Evolutionary conservation across 2,888 invertebrate species (phyloP).

Genomic region (Plebejus argus): DNA sequence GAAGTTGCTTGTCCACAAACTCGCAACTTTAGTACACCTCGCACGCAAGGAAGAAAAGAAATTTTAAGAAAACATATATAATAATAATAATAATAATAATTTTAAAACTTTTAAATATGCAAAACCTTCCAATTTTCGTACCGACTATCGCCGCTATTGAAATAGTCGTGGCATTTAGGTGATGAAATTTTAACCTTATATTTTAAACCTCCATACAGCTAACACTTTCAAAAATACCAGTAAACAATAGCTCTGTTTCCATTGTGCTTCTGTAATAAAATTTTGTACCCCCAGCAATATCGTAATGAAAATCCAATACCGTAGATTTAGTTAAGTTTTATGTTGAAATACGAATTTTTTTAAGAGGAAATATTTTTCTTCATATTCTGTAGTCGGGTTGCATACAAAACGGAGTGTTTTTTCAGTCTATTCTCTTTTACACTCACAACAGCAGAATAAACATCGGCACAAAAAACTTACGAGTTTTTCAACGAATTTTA

Average conservation of each 20-base stretch:
- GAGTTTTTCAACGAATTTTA: neutral
- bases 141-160: neutral
- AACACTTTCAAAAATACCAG: neutral
- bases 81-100: too few species aligned
- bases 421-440: neutral
- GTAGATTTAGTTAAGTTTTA: conserved; percentile 8
- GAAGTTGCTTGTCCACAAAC: too few species aligned
- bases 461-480: neutral
- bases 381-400: neutral
- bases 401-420: conserved; percentile 1
- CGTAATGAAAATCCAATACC: conserved; percentile 7
- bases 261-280: conserved; percentile 9
- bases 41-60: too few species aligned
- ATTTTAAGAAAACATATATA: too few species aligned
- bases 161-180: neutral
- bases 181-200: neutral
- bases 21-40: too few species aligned
- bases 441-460: neutral
- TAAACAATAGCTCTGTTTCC: conserved; percentile 6
- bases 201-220: neutral
- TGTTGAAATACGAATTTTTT: neutral
- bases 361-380: neutral
- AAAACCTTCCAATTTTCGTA: neutral
- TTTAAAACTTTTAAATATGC: too few species aligned
- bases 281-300: conserved; percentile 6